These are phyloP conservation scores for Anoplophora glabripennis DNA, from an alignment of 1,140 invertebrate genomes.

Conservation along the genomic window DNA sequence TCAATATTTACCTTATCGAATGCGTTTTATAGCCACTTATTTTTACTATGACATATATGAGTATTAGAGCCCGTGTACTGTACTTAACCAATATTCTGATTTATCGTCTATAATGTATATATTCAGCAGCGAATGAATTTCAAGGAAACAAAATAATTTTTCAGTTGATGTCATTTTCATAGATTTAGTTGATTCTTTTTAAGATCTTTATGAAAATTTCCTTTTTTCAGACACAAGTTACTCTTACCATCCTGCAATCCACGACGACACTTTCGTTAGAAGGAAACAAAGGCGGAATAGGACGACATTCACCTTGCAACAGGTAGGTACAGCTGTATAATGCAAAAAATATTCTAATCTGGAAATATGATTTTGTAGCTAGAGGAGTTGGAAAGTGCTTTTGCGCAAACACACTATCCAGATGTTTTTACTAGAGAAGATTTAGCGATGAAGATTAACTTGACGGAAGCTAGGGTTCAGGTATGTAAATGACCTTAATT, in stretches of 20 bases:
- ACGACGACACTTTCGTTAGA: constrained; percentile 94
- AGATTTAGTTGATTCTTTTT: too few relatives aligned
- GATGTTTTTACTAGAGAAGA: constrained; percentile 97
- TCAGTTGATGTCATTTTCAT: too few relatives aligned
- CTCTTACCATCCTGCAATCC: constrained; percentile 88
- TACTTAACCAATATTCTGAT: too few relatives aligned
- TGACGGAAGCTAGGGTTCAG: constrained; percentile 96
- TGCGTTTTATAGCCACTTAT: too few relatives aligned
- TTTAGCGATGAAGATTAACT: constrained; percentile 96
- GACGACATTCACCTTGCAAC: constrained; percentile 95
- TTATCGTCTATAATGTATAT: too few relatives aligned
- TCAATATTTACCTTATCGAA: too few relatives aligned
- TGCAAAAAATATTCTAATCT: not conserved
- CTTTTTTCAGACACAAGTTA: constrained; percentile 77
- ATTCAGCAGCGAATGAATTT: too few relatives aligned
- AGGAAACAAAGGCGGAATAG: constrained; percentile 93
- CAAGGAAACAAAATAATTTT: too few relatives aligned
- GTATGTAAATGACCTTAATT: constrained; percentile 61
- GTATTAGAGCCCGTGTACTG: too few relatives aligned
- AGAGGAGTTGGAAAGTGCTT: constrained; percentile 95
- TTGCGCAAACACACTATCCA: constrained; percentile 96
- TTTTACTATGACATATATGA: too few relatives aligned
- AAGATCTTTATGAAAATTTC: not conserved
- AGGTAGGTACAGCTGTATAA: constrained; percentile 58
- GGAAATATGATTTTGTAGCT: constrained; percentile 57